Evolutionary conservation across 2,113 vertebrate species (phyloP), one percentile per base, ranked within the genome.

Genomic region (Numenius arquata): DNA sequence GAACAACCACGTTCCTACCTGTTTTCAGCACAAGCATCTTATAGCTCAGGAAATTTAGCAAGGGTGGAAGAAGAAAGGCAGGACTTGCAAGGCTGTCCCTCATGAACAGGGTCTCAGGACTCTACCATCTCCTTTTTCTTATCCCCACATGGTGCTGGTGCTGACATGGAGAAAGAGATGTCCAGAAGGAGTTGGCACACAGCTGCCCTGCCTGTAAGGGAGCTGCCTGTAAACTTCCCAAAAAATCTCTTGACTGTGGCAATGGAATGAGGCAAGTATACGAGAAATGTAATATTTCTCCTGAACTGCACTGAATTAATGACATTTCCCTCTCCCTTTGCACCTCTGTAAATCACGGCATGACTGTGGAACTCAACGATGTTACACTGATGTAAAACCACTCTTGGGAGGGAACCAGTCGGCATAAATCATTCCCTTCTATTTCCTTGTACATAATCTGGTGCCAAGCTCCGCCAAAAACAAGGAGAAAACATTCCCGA

Each of bases 381-480:
- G 73, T 56, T 85, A 67, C 34, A 27, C 75, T 88, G 85, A 93
- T 95, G 62, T 70, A 94, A 91, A 95, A 87, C 56, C 65, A 59
- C 53, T 75, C 87, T 58, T 4, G 0, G 62, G 89, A 95, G 41
- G 83, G 73, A 95, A 45, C 62, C 32, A 58, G 66, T 50, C 12
- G 2, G 45, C 14, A 8, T 94, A 96, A 94, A 91, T 97, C 86
- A 85, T 41, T 45, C 63, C 63, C 15, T 89, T 93, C 85, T 74
- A 50, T 86, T 96, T 95, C 93, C 89, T 75, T 62, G 50, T 29
- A 58, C 45, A 59, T 52, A 78, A 91, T 59, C 74, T 85, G 74
- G 83, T 95, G 77, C 95, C 96, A 97, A 77, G 38, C 72, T 89
- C 93, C 5, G 6, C 61, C 92, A 93, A 75, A 96, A 85, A 27